phyloP scores from a whole-genome alignment of 1,140 invertebrate species.

The Zaprionus ghesquierei region DNA sequence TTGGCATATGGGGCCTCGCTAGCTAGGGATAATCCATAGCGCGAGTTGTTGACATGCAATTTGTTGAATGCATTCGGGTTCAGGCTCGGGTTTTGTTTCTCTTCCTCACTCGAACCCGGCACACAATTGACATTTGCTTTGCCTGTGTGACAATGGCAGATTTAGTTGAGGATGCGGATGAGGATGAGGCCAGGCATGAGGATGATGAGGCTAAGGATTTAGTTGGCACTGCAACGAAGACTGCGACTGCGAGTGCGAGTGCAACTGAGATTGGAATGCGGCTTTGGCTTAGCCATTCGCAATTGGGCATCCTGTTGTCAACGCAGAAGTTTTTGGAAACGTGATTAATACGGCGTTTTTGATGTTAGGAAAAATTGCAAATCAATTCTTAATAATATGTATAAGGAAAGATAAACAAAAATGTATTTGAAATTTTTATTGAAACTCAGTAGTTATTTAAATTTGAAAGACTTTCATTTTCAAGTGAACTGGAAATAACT shows the following conservation, averaged over 20 bases:
- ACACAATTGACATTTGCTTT: conserved; percentile 69
- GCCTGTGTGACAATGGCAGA: conserved; percentile 65
- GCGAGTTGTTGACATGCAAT: conserved; percentile 77
- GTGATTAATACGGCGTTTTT: conserved; percentile 42
- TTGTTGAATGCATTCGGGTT: conserved; percentile 39
- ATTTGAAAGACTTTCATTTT: not conserved
- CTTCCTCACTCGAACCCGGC: conserved; percentile 36
- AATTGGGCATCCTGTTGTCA: conserved; percentile 40
- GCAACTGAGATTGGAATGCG: conserved; percentile 1
- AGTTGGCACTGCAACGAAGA: conserved; percentile 38
- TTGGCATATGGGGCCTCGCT: conserved; percentile 26
- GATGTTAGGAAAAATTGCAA: conserved; percentile 7
- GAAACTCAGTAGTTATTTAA: too few relatives aligned
- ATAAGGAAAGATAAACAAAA: too few relatives aligned
- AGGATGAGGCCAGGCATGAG: not conserved
- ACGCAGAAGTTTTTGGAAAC: conserved; percentile 28
- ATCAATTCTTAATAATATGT: not conserved
- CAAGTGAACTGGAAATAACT: too few relatives aligned
- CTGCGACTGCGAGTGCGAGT: not conserved
- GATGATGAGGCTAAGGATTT: conserved; percentile 46
- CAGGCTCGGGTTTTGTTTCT: conserved; percentile 10
- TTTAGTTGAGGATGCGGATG: conserved; percentile 22
- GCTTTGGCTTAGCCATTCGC: conserved; percentile 61
- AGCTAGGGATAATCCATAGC: conserved; percentile 55
- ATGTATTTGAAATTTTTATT: too few relatives aligned